Percentiles rank a stretch among this genome's conserved stretches.
These are phyloP conservation scores for Myopa tessellatipennis DNA, from an alignment of 2,888 invertebrate genomes.

Conservation along the genomic window DNA sequence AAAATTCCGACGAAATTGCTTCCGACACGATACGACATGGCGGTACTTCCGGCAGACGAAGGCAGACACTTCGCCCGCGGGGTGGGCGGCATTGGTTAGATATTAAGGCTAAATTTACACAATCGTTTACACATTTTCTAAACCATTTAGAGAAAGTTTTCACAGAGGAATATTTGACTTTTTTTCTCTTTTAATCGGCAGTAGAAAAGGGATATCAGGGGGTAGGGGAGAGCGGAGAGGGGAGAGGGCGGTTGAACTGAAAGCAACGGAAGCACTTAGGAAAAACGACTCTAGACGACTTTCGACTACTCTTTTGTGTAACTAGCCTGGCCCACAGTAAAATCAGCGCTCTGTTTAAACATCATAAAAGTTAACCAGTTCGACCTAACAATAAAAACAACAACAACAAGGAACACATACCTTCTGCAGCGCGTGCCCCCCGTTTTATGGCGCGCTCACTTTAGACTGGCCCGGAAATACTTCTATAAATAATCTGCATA, in stretches of 20 bases:
- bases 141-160: constrained; percentile 31
- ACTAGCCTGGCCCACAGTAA: background rate
- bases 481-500: constrained; percentile 38
- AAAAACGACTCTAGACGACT: constrained; percentile 5
- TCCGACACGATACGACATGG: constrained; percentile 34
- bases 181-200: background rate
- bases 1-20: constrained; percentile 37
- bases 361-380: constrained; percentile 10
- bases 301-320: background rate
- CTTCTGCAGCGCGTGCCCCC: background rate
- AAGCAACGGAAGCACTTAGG: constrained; percentile 1
- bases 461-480: constrained; percentile 32
- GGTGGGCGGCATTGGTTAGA: background rate
- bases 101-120: constrained; percentile 16
- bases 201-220: background rate
- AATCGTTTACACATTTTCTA: constrained; percentile 26
- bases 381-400: background rate
- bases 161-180: background rate
- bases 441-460: background rate
- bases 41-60: constrained; percentile 30
- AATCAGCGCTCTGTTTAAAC: constrained; percentile 1
- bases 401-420: background rate
- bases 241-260: background rate
- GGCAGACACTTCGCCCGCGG: constrained; percentile 8
- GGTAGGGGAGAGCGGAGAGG: background rate